Conservation (phyloP, 2,113 vertebrate species). For the Cichladusa arquata region DNA sequence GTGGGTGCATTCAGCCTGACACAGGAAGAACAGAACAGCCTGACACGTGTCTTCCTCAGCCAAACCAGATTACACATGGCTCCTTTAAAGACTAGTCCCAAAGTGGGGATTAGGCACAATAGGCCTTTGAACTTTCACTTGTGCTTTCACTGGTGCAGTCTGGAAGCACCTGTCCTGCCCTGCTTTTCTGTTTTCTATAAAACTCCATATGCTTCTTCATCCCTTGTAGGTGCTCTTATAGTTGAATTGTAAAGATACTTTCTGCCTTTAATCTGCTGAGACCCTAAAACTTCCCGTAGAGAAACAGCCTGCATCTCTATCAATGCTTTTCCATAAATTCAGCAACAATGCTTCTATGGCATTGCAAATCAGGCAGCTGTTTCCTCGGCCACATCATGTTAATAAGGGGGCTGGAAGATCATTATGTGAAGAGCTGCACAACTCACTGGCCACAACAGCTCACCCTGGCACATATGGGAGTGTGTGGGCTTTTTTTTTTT, state of each 20-base stretch:
- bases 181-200: background rate
- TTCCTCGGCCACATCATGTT: background rate
- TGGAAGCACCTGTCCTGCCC: background rate
- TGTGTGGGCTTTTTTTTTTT: background rate
- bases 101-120: background rate
- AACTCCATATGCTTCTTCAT: background rate
- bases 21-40: background rate
- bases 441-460: background rate
- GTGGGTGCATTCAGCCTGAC: background rate
- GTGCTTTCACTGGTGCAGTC: background rate
- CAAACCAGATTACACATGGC: background rate
- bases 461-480: background rate
- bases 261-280: background rate
- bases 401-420: background rate
- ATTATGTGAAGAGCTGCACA: background rate
- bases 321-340: background rate
- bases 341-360: background rate
- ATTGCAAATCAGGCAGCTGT: background rate
- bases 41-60: background rate
- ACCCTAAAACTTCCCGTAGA: background rate
- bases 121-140: background rate
- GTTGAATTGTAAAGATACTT: background rate
- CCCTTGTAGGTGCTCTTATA: background rate
- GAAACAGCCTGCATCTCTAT: background rate
- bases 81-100: background rate